Conservation (phyloP, 92 coral and sea anemone species). For the Parazoanthus darwini region DNA sequence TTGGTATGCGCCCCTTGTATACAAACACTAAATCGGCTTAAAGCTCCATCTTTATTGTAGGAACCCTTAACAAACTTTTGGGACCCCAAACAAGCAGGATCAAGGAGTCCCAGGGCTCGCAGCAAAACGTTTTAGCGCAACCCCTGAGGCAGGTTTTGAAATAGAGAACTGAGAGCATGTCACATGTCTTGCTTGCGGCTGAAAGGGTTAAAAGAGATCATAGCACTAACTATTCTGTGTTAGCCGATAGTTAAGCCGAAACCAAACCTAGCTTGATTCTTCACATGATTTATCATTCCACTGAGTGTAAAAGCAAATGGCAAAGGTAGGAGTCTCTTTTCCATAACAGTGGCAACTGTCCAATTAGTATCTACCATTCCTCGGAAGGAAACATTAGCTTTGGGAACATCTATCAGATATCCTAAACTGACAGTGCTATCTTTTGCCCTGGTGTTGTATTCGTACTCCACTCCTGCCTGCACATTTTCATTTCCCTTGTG, state of each 20-base stretch:
- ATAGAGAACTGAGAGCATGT: neutral
- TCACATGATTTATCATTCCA: conserved; percentile 91
- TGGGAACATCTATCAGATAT: conserved; percentile 93
- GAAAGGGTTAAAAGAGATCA: neutral
- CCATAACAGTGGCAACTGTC: conserved; percentile 97
- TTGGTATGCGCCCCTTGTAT: too few relatives aligned
- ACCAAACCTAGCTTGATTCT: conserved; percentile 94
- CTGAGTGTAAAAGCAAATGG: conserved; percentile 90
- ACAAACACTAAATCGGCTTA: too few relatives aligned
- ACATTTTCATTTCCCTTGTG: conserved; percentile 99
- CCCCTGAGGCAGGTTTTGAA: neutral
- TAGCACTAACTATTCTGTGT: neutral
- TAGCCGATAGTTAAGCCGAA: conserved; percentile 93
- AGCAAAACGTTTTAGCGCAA: too few relatives aligned
- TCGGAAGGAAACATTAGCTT: conserved; percentile 91
- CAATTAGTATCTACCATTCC: conserved; percentile 99
- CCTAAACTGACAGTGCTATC: conserved; percentile 97
- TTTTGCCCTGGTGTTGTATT: conserved; percentile 84
- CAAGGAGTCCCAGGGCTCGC: too few relatives aligned
- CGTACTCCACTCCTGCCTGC: conserved; percentile 97
- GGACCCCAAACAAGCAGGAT: too few relatives aligned
- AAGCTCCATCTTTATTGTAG: too few relatives aligned
- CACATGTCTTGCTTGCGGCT: neutral
- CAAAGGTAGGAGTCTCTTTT: conserved; percentile 93
- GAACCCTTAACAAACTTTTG: too few relatives aligned